phyloP scores from a whole-genome alignment of 2,888 invertebrate species.

The Leptogaster cylindrica region DNA sequence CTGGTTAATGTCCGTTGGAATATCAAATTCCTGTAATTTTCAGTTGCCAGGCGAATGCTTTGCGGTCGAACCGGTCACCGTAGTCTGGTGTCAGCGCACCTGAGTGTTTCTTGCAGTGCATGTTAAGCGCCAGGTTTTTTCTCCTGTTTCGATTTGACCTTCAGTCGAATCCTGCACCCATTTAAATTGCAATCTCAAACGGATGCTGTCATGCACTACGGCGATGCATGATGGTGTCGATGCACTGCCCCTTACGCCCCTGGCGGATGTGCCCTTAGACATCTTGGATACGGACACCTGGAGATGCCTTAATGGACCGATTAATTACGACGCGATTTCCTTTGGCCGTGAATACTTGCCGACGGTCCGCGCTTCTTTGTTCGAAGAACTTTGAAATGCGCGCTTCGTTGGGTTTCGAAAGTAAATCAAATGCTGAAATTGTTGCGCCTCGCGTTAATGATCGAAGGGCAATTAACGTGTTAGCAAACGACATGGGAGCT shows the following conservation, averaged over 20 bases:
- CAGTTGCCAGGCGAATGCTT: neutral
- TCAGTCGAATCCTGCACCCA: neutral
- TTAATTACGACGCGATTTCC: neutral
- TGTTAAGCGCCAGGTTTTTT: neutral
- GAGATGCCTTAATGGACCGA: neutral
- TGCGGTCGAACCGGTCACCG: neutral
- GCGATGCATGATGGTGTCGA: no score
- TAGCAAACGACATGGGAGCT: neutral
- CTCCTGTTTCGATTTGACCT: neutral
- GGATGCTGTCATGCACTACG: no score
- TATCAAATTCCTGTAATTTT: conserved; percentile 4
- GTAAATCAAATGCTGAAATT: no score
- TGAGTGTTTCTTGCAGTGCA: neutral
- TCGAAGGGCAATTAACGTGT: neutral
- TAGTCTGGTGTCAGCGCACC: neutral
- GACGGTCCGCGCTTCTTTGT: neutral
- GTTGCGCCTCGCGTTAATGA: neutral
- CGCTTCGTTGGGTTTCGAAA: neutral
- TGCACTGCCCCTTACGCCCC: no score
- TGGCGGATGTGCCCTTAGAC: neutral
- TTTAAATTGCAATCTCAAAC: neutral
- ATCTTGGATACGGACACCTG: neutral
- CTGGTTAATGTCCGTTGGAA: conserved; percentile 8
- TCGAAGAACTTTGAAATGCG: neutral
- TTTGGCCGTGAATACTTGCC: neutral